phyloP scores from a whole-genome alignment of 2,888 invertebrate genomes.

The Eilema depressum region DNA sequence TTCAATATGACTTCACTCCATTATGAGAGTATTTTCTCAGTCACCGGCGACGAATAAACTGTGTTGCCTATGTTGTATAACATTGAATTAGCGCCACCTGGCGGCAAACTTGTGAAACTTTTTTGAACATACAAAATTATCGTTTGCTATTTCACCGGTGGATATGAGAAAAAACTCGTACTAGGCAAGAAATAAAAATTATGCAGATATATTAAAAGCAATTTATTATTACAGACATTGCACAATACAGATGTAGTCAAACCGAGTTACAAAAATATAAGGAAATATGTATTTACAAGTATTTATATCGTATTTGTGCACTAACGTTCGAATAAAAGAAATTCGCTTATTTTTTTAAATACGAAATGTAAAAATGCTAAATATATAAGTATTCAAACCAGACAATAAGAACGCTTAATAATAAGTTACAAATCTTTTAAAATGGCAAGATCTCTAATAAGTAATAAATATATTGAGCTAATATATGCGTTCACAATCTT shows the following conservation, averaged over 20 bases:
- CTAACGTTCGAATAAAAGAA: constrained; percentile 45
- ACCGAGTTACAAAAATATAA: constrained; percentile 68
- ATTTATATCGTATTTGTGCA: constrained; percentile 62
- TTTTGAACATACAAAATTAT: too few relatives aligned
- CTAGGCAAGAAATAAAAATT: not conserved
- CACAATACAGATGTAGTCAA: constrained; percentile 54
- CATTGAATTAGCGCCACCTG: too few relatives aligned
- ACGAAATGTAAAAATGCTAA: constrained; percentile 47
- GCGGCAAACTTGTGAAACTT: too few relatives aligned
- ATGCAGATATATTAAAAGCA: constrained; percentile 59
- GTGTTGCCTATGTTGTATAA: too few relatives aligned
- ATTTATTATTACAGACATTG: constrained; percentile 65
- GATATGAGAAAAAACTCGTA: too few relatives aligned
- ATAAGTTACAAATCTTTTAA: constrained; percentile 44
- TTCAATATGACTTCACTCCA: too few relatives aligned
- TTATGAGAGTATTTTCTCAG: too few relatives aligned
- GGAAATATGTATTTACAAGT: constrained; percentile 57
- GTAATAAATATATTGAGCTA: constrained; percentile 49
- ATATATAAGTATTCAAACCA: constrained; percentile 40
- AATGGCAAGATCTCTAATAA: constrained; percentile 47
- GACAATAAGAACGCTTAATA: constrained; percentile 40
- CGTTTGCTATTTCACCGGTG: too few relatives aligned
- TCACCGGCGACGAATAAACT: too few relatives aligned
- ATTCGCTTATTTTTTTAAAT: constrained; percentile 40
- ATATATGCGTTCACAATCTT: constrained; percentile 41